These are phyloP conservation scores for Linurgus olivaceus DNA, from an alignment of 2,797 vertebrate species.

Conservation along the genomic window DNA sequence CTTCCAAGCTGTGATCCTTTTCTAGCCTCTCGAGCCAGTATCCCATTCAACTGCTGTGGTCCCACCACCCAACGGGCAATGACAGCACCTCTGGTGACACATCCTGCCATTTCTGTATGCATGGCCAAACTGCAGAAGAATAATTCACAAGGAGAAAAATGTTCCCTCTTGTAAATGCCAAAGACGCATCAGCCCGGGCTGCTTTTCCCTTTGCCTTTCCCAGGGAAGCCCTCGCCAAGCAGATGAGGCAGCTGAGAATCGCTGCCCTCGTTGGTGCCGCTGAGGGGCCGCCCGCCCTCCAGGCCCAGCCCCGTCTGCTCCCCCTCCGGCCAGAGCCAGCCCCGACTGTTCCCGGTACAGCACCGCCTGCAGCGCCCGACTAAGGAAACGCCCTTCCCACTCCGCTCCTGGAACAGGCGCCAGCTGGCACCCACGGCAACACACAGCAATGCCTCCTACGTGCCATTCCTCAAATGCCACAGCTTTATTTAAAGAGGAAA, in stretches of 20 bases:
- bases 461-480: not conserved
- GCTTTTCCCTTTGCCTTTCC: conserved; percentile 7
- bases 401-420: not conserved
- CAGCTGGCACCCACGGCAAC: not conserved
- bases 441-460: not conserved
- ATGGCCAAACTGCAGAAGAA: not conserved
- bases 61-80: not conserved
- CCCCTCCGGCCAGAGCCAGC: not conserved
- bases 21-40: not conserved
- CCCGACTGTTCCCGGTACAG: not conserved
- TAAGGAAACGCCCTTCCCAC: not conserved
- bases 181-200: not conserved
- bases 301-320: conserved; percentile 8
- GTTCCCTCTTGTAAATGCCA: not conserved
- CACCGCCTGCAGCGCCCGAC: not conserved
- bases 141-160: not conserved
- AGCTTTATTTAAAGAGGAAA: not conserved
- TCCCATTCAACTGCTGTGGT: not conserved
- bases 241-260: not conserved
- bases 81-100: not conserved
- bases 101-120: not conserved
- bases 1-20: not conserved
- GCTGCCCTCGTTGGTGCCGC: not conserved
- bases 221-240: not conserved
- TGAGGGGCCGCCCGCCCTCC: not conserved